These are phyloP conservation scores for Ancistrus triradiatus DNA, from an alignment of 2,113 vertebrate genomes.

Conservation along the genomic window DNA sequence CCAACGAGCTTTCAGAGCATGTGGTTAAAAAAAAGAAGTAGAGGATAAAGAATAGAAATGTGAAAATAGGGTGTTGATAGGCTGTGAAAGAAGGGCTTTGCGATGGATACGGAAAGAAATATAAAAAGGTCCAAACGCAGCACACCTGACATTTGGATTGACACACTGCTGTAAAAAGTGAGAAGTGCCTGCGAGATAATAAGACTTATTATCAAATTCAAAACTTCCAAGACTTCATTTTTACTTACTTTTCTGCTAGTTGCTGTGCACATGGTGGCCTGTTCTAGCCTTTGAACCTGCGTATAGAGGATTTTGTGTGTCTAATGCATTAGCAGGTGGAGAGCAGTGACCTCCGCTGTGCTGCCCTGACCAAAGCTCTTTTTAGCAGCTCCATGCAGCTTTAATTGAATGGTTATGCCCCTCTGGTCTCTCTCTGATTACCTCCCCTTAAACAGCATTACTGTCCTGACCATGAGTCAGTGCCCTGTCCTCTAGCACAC, in stretches of 20 bases:
- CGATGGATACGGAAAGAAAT: no score
- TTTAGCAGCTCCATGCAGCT: slow-evolving; percentile 7
- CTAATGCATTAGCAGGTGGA: slow-evolving; percentile 7
- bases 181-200: no score
- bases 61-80: slow-evolving; percentile 28
- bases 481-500: not conserved
- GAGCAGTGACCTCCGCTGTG: slow-evolving; percentile 1
- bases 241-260: not conserved
- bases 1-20: no score
- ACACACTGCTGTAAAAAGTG: no score
- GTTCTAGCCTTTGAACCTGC: not conserved
- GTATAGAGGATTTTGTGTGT: not conserved
- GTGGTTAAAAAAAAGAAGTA: not conserved
- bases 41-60: slow-evolving; percentile 8
- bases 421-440: not conserved
- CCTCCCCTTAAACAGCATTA: not conserved
- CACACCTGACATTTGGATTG: no score
- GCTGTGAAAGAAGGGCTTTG: no score
- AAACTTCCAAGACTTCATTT: no score
- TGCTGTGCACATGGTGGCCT: not conserved
- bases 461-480: not conserved
- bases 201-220: no score
- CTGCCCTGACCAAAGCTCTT: not conserved
- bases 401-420: not conserved
- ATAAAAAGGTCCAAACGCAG: no score